Base-by-base conservation (phyloP, 2,797 vertebrate species). In the Enteromius treurensis region DNA sequence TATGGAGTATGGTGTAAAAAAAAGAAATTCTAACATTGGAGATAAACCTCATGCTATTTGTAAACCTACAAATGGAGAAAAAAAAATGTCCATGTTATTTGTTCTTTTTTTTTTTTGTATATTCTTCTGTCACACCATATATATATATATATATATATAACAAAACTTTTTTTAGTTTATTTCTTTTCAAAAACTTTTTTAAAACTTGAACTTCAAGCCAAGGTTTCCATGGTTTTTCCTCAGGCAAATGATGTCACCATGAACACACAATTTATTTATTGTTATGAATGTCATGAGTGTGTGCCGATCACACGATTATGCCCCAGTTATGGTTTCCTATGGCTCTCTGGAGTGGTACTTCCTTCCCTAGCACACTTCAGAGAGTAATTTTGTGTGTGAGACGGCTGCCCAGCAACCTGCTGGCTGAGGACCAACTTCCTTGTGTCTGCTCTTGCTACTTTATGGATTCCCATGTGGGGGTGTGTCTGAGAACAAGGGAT, bases 401-500 rank as follows among this genome's bases (percentile, higher is more conserved):
- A 85, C 81, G 65, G 87, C 88, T 88, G 84, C 87, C 85, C 83
- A 89, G 88, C 88, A 87, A 89, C 88, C 85, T 80, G 79, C 88
- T 89, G 86, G 84, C 83, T 53, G 69, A 86, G 86, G 34, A 84
- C 87, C 87, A 89, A 84, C 84, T 86, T 87, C 86, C 87, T 85
- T 87, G 88, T 87, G 88, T 87, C 84, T 86, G 81, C 86, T 88
- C 86, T 87, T 84, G 86, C 86, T 86, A 87, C 78, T 81, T 85
- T 88, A 86, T 85, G 82, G 85, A 86, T 88, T 88, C 87, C 88
- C 84, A 85, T 87, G 87, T 84, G 88, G 86, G 85, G 87, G 88
- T 89, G 88, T 89, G 88, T 88, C 88, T 88, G 84, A 83, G 86
- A 86, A 86, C 82, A 83, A 88, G 84, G 83, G 71, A 87, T 81